phyloP scores from a whole-genome alignment of 2,113 vertebrate genomes.

The Hydropotes inermis region DNA sequence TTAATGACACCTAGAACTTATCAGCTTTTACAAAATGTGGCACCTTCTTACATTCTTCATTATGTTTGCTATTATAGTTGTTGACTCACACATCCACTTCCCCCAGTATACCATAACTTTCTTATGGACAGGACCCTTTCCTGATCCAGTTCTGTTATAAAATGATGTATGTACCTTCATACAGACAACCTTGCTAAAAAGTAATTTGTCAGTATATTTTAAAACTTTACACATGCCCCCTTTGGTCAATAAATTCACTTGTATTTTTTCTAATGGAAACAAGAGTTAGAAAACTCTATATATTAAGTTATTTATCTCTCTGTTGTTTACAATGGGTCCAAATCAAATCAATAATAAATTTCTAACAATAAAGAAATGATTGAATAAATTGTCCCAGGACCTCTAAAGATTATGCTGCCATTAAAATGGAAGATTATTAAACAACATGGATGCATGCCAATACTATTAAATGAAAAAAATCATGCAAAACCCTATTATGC shows the following conservation, averaged over 20 bases:
- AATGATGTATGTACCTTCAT: background rate
- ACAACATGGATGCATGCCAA: background rate
- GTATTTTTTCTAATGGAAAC: slow-evolving; percentile 4
- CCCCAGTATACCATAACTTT: background rate
- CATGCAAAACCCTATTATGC: background rate
- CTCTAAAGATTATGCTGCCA: background rate
- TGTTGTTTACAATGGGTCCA: slow-evolving; percentile 16
- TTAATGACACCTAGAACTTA: background rate
- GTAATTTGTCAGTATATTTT: background rate
- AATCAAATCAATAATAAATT: slow-evolving; percentile 26
- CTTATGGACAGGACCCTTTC: background rate
- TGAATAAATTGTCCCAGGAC: slow-evolving; percentile 12
- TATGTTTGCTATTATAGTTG: background rate
- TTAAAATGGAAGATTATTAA: background rate
- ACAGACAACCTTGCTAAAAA: background rate
- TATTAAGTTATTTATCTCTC: background rate
- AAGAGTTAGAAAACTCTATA: background rate
- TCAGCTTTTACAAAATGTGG: background rate
- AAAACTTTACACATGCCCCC: background rate
- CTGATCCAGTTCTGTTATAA: background rate
- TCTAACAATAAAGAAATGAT: slow-evolving; percentile 31
- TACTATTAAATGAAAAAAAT: background rate
- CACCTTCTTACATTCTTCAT: background rate
- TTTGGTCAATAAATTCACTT: background rate
- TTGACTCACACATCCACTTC: background rate